Conservation (phyloP, 1,140 invertebrate genomes). For the Scaptomyza hsui region DNA sequence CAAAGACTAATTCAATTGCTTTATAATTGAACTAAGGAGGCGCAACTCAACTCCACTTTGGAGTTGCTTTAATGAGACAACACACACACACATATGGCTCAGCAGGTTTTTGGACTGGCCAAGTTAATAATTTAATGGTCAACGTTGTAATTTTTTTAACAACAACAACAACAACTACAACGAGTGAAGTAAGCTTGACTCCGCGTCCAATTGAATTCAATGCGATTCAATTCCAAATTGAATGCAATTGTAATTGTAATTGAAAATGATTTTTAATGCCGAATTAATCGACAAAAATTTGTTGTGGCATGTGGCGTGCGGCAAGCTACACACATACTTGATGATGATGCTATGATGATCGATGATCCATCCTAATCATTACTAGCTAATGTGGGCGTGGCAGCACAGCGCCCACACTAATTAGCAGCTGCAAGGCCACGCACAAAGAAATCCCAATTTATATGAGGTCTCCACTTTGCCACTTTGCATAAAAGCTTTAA, state of each 20-base stretch:
- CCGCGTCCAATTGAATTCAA: slow-evolving; percentile 60
- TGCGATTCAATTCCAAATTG: slow-evolving; percentile 58
- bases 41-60: slow-evolving; percentile 48
- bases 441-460: slow-evolving; percentile 67
- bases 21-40: slow-evolving; percentile 80
- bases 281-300: slow-evolving; percentile 63
- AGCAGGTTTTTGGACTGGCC: slow-evolving; percentile 69
- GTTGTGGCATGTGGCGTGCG: slow-evolving; percentile 46
- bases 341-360: slow-evolving; percentile 65
- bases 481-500: slow-evolving; percentile 47
- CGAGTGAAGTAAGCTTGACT: slow-evolving; percentile 12
- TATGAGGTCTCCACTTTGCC: slow-evolving; percentile 47
- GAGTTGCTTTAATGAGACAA: slow-evolving; percentile 67
- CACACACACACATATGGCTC: slow-evolving; percentile 63
- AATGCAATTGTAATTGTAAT: slow-evolving; percentile 68
- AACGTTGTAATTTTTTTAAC: slow-evolving; percentile 71
- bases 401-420: slow-evolving; percentile 59
- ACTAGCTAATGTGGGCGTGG: slow-evolving; percentile 24
- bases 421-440: slow-evolving; percentile 39
- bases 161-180: slow-evolving; percentile 51
- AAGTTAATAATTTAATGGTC: slow-evolving; percentile 79
- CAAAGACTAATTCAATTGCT: slow-evolving; percentile 74
- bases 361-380: slow-evolving; percentile 34
- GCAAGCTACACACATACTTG: not conserved
- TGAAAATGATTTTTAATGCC: slow-evolving; percentile 73